phyloP scores from a whole-genome alignment of 2,888 invertebrate genomes.

The Eristalinus aeneus region DNA sequence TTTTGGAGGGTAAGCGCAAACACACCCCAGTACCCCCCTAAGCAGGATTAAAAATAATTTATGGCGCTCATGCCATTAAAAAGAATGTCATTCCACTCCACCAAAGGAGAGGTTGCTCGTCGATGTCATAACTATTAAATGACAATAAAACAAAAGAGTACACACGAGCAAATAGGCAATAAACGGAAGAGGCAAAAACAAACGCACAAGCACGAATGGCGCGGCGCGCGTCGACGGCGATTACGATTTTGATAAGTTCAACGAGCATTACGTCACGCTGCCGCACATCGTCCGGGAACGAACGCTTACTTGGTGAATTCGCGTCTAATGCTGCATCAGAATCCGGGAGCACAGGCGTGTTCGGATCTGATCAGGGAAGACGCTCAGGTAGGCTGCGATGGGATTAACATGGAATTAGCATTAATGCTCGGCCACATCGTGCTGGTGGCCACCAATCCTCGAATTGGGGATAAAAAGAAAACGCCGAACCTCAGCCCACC shows the following conservation, averaged over 20 bases:
- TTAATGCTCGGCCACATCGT: constrained; percentile 34
- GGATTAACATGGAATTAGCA: constrained; percentile 50
- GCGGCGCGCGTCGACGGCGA: background rate
- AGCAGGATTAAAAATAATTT: constrained; percentile 51
- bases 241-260: background rate
- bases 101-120: constrained; percentile 29
- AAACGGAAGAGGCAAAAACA: background rate
- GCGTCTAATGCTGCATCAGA: constrained; percentile 19
- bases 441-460: background rate
- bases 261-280: constrained; percentile 15
- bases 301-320: constrained; percentile 9
- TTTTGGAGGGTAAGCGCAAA: background rate
- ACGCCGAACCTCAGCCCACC: constrained; percentile 20
- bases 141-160: constrained; percentile 31
- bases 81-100: constrained; percentile 3
- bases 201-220: background rate
- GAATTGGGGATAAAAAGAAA: background rate
- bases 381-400: background rate
- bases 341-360: background rate
- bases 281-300: background rate
- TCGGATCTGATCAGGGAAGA: background rate
- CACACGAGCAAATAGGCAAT: background rate
- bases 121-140: constrained; percentile 48
- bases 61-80: constrained; percentile 14
- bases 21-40: constrained; percentile 13